phyloP scores from a whole-genome alignment of 2,113 vertebrate genomes.

The Xenopus laevis region DNA sequence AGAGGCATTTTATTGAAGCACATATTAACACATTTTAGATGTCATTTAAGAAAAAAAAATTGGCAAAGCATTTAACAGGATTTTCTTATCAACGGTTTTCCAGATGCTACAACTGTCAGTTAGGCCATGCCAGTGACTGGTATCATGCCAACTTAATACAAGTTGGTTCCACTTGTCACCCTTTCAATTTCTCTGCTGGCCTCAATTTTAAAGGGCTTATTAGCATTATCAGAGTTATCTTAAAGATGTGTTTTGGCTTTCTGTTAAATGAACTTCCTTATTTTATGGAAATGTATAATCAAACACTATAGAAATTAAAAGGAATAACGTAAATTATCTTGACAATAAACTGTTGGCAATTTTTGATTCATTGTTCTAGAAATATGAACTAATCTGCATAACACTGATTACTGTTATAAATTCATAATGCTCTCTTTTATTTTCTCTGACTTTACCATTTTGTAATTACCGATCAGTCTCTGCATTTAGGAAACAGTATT shows the following conservation, averaged over 20 bases:
- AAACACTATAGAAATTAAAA: constrained; percentile 51
- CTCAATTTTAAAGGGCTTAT: constrained; percentile 68
- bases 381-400: constrained; percentile 31
- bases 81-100: constrained; percentile 69
- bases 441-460: not conserved
- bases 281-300: constrained; percentile 55
- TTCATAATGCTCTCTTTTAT: constrained; percentile 3
- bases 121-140: constrained; percentile 61
- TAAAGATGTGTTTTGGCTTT: constrained; percentile 53
- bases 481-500: constrained; percentile 2
- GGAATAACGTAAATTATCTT: constrained; percentile 50
- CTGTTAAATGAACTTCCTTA: constrained; percentile 52
- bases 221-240: constrained; percentile 69
- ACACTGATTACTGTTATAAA: constrained; percentile 22
- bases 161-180: constrained; percentile 72
- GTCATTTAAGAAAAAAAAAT: constrained; percentile 18
- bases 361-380: constrained; percentile 34
- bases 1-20: constrained; percentile 11
- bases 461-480: not conserved
- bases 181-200: constrained; percentile 67
- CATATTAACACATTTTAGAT: constrained; percentile 54
- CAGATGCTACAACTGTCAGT: constrained; percentile 66
- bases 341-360: constrained; percentile 40
- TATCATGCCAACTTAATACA: constrained; percentile 62
- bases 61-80: constrained; percentile 56